Base-by-base conservation (phyloP, 2,888 invertebrate genomes). In the Zhuqinia jingwanae region DNA sequence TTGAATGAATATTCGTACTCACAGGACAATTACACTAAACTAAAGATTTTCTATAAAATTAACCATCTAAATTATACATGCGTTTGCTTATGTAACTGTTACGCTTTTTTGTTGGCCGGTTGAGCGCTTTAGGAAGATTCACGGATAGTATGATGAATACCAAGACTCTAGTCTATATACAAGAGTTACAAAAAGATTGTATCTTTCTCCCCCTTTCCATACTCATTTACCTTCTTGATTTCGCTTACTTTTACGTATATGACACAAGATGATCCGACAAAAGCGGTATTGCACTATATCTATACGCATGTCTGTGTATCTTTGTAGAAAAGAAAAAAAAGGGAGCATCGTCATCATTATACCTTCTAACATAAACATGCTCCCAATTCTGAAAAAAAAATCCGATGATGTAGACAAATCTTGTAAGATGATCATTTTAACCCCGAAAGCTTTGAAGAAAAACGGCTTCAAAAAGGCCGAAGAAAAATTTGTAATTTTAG, bases 381-480 rank as follows among this genome's bases (percentile, higher is more conserved):
- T 36, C 36, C 8, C 8, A 15, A 13, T 50, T 42, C 25, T 15
- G 36, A 6, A 36, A 36, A 36, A 36, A 36, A 36, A 6, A 3
- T n/a, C 42, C 10, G 65, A 79, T 79, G 79, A 79, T 79, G 65
- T 65, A 79, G 79, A 65, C 79, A 79, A 79, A 79, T 65, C 17
- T 79, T 47, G 73, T 20, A 70, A 70, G 68, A 25, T 56, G 36
- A 80, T 70, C 68, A 42, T 56, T 80, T 68, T 36, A 56, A 53
- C 70, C 58, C 53, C 47, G 56, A 70, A 53, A 36, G 27, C 78
- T 27, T 47, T 53, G 75, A 22, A 50, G n/a, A 13, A 47, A 50
- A 53, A 36, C 3, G 3, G 36, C 36, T 13, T 45, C 75, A 77
- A 65, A 63, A 79, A 79, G 63, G 20, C 63, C 65, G 65, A 63